Evolutionary conservation across 2,113 vertebrate genomes (phyloP).

Genomic region (Hemiprocne comata): DNA sequence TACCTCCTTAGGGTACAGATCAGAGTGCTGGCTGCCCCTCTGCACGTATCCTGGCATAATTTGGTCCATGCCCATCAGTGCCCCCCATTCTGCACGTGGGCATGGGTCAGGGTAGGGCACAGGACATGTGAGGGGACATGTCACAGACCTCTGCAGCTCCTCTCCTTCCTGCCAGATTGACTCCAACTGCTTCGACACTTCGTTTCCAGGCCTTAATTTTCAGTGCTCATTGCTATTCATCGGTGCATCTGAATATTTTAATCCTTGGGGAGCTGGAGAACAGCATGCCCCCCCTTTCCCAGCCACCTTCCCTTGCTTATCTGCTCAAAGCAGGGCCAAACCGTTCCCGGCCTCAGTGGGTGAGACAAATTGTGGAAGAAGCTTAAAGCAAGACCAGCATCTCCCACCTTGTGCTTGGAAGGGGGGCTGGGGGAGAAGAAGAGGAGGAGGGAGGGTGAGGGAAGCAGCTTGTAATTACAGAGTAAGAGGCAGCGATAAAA

Average conservation of each 20-base stretch:
- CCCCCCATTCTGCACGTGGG: not conserved
- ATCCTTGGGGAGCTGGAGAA: not conserved
- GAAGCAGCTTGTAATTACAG: slow-evolving; percentile 71
- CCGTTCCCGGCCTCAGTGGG: not conserved
- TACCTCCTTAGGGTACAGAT: accelerated
- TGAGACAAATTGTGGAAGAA: slow-evolving; percentile 35
- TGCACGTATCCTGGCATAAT: accelerated
- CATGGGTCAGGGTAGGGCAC: not conserved
- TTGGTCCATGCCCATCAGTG: not conserved
- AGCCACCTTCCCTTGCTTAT: slow-evolving; percentile 25
- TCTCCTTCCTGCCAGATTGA: not conserved
- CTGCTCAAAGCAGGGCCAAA: slow-evolving; percentile 36
- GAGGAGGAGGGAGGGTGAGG: not conserved
- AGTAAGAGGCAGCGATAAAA: slow-evolving; percentile 72
- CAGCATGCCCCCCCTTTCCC: not conserved
- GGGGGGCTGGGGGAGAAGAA: not conserved
- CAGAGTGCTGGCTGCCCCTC: not conserved
- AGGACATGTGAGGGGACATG: not conserved
- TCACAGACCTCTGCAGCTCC: not conserved
- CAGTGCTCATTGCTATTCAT: slow-evolving; percentile 37
- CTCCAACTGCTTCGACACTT: not conserved
- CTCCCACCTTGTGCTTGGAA: not conserved
- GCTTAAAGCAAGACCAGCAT: slow-evolving; percentile 38
- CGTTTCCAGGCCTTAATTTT: not conserved
- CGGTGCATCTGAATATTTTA: slow-evolving; percentile 7